These are phyloP conservation scores for Scarus forsteni DNA, from an alignment of 2,797 vertebrate species.

Conservation along the genomic window DNA sequence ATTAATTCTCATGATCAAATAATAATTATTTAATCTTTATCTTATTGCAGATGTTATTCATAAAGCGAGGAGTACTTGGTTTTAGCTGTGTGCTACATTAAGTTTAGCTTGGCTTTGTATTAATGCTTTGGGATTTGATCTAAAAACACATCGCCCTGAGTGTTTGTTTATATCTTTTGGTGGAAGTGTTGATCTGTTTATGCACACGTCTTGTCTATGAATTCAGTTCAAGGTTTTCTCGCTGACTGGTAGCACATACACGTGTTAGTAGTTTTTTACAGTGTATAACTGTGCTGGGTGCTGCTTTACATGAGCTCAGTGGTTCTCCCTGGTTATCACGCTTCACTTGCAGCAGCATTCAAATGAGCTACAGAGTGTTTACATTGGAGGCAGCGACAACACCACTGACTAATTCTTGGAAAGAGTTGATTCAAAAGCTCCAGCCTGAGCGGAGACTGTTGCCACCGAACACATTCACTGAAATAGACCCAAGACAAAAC, in stretches of 20 bases:
- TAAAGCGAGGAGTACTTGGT: constrained; percentile 64
- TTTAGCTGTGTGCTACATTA: constrained; percentile 63
- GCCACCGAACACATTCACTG: constrained; percentile 2
- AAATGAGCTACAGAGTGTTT: constrained; percentile 68
- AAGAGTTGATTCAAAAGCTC: constrained; percentile 35
- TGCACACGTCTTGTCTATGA: constrained; percentile 37
- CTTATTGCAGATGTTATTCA: constrained; percentile 66
- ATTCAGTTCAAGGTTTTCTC: constrained; percentile 42
- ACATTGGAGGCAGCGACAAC: constrained; percentile 42
- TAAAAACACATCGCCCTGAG: constrained; percentile 24
- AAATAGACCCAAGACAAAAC: constrained; percentile 20
- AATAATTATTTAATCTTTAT: constrained; percentile 78
- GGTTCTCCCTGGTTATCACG: constrained; percentile 35
- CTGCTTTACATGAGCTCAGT: constrained; percentile 58
- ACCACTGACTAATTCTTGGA: constrained; percentile 2
- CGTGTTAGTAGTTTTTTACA: too few relatives aligned
- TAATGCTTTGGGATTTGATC: constrained; percentile 56
- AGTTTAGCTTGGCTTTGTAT: constrained; percentile 57
- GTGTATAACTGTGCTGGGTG: constrained; percentile 48
- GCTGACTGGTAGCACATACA: constrained; percentile 15
- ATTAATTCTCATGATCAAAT: constrained; percentile 76
- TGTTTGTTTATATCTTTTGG: constrained; percentile 36
- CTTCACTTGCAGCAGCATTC: constrained; percentile 56
- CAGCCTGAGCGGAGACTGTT: constrained; percentile 15
- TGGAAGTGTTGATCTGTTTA: constrained; percentile 34